Conservation (phyloP, 2,888 invertebrate genomes). For the Pseudococcus longispinus region DNA sequence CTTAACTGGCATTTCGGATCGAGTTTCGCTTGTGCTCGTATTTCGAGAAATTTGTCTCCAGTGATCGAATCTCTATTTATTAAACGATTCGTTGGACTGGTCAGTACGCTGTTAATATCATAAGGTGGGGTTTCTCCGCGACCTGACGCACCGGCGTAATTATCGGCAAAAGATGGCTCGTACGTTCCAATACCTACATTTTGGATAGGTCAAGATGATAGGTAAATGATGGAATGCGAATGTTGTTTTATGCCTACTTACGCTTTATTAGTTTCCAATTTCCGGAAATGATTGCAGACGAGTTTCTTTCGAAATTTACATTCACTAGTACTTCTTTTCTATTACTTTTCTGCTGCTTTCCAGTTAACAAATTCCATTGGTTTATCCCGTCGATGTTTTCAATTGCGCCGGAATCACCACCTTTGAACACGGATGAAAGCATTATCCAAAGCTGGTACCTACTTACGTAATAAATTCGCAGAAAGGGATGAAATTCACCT, state of each 20-base stretch:
- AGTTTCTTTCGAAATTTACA: constrained; percentile 62
- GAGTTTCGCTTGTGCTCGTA: not conserved
- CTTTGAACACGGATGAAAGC: constrained; percentile 59
- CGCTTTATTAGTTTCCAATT: constrained; percentile 67
- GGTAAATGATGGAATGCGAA: not conserved
- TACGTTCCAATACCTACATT: constrained; percentile 17
- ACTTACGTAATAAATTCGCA: too few relatives aligned
- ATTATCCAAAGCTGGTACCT: not conserved
- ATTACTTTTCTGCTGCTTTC: constrained; percentile 56
- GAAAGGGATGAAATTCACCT: constrained; percentile 60
- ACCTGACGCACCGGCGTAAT: constrained; percentile 46
- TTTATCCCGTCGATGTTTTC: constrained; percentile 62
- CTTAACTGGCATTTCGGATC: not conserved
- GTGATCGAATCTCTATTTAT: not conserved
- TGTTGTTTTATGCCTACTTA: constrained; percentile 60
- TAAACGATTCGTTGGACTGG: not conserved
- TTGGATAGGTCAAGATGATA: not conserved
- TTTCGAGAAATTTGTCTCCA: not conserved
- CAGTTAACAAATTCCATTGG: constrained; percentile 62
- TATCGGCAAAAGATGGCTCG: not conserved
- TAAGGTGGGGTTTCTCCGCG: not conserved
- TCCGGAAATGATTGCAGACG: constrained; percentile 62
- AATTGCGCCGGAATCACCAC: constrained; percentile 61
- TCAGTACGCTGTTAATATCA: not conserved
- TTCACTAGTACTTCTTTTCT: constrained; percentile 61